Evolutionary conservation across 2,113 vertebrate species (phyloP).

Genomic region (Macquaria australasica): DNA sequence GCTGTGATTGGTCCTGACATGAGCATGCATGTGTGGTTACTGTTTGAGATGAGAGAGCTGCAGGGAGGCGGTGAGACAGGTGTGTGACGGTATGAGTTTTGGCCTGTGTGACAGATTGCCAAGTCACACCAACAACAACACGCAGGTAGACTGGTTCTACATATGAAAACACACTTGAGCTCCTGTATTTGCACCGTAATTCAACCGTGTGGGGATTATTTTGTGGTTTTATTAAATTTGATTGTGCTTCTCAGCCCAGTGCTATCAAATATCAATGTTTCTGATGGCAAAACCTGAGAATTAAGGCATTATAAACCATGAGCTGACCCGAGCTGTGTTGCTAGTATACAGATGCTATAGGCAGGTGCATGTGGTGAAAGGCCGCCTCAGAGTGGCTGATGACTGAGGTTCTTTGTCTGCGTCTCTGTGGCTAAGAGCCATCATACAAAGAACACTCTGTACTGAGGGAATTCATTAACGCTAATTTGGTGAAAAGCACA

Average conservation of each 20-base stretch:
- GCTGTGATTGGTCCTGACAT: slow-evolving; percentile 42
- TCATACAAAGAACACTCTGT: slow-evolving; percentile 79
- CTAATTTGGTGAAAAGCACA: slow-evolving; percentile 53
- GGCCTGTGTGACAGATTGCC: slow-evolving; percentile 46
- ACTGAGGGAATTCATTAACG: slow-evolving; percentile 75
- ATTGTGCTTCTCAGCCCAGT: not conserved
- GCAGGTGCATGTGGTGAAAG: slow-evolving; percentile 76
- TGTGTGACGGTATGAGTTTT: slow-evolving; percentile 57
- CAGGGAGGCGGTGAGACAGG: slow-evolving; percentile 67
- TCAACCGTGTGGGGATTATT: not conserved
- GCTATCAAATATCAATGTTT: not conserved
- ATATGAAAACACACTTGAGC: slow-evolving; percentile 53
- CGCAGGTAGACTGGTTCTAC: slow-evolving; percentile 45
- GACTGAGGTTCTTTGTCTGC: slow-evolving; percentile 75
- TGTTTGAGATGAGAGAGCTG: slow-evolving; percentile 45
- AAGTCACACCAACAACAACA: slow-evolving; percentile 66
- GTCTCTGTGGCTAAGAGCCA: slow-evolving; percentile 44
- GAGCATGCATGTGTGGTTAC: slow-evolving; percentile 33
- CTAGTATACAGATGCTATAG: slow-evolving; percentile 31
- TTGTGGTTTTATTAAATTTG: not conserved
- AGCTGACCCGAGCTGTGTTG: slow-evolving; percentile 16
- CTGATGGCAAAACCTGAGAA: slow-evolving; percentile 13
- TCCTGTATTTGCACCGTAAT: not conserved
- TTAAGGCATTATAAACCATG: not conserved
- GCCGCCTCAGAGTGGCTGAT: slow-evolving; percentile 58